Conservation (phyloP, 2,113 vertebrate genomes). For the Proteles cristata region DNA sequence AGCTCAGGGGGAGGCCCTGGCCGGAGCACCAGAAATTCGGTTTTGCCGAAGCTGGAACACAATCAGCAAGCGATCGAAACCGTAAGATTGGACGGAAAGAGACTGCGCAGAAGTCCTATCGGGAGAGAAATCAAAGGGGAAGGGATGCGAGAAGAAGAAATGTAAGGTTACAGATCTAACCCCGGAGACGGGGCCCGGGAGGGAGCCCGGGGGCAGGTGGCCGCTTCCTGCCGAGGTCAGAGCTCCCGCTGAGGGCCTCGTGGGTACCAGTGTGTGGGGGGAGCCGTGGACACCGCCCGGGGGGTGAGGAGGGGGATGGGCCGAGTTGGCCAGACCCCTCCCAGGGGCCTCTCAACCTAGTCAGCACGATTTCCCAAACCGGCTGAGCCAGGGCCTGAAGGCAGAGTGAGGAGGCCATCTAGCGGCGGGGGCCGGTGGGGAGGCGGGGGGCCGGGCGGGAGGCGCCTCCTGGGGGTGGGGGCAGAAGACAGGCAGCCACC, state of each 20-base stretch:
- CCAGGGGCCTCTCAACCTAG: neutral
- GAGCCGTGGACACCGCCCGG: accelerated
- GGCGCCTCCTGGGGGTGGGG: slow-evolving; percentile 4
- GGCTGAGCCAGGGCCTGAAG: neutral
- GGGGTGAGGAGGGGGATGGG: accelerated
- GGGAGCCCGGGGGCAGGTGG: accelerated
- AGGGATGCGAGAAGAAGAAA: accelerated
- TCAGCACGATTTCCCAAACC: neutral
- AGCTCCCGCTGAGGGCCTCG: accelerated
- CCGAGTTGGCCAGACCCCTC: neutral
- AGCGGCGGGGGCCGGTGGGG: slow-evolving; percentile 67
- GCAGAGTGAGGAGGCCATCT: slow-evolving; percentile 79
- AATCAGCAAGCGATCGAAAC: neutral
- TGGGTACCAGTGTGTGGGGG: too few species aligned
- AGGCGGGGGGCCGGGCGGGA: neutral
- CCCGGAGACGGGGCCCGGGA: accelerated
- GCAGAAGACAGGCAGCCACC: neutral
- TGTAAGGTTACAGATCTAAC: accelerated
- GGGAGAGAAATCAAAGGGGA: neutral
- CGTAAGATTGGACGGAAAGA: neutral
- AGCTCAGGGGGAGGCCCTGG: neutral
- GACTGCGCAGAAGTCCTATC: accelerated
- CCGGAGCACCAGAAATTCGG: neutral
- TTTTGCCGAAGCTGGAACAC: neutral
- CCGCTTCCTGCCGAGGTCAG: accelerated